Percentiles rank a stretch among this genome's conserved stretches.
Conservation (phyloP, 1,140 invertebrate species). For the Cyclina sinensis region DNA sequence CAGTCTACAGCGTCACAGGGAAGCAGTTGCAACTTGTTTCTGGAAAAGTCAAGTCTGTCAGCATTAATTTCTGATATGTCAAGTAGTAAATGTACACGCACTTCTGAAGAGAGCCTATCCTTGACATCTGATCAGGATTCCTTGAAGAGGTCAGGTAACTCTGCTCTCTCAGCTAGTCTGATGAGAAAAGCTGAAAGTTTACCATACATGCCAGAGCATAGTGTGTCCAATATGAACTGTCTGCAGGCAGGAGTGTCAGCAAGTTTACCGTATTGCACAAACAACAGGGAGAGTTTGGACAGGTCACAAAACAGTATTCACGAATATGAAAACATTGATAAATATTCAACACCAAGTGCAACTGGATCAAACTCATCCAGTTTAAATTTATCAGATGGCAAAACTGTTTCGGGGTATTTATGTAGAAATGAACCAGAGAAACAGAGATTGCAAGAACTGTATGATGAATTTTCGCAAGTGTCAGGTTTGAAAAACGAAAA, state of each 20-base stretch:
- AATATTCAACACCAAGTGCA: slow-evolving; percentile 31
- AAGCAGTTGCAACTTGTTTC: neutral
- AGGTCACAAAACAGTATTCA: slow-evolving; percentile 41
- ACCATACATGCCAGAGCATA: slow-evolving; percentile 39
- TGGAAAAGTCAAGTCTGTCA: slow-evolving; percentile 64
- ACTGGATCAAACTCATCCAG: slow-evolving; percentile 15
- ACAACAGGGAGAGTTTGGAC: neutral
- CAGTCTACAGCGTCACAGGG: neutral
- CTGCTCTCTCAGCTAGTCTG: neutral
- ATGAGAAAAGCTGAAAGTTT: slow-evolving; percentile 47
- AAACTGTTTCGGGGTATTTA: slow-evolving; percentile 27
- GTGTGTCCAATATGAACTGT: neutral
- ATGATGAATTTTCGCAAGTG: slow-evolving; percentile 44
- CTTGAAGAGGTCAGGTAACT: neutral
- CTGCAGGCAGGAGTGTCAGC: neutral
- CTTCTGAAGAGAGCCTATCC: slow-evolving; percentile 13
- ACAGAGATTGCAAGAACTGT: slow-evolving; percentile 48
- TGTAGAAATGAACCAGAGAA: slow-evolving; percentile 38
- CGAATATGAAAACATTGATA: slow-evolving; percentile 48
- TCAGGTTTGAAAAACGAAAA: neutral
- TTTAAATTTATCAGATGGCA: neutral
- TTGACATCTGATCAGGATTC: slow-evolving; percentile 14
- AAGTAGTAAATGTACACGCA: slow-evolving; percentile 2
- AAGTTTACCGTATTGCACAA: neutral
- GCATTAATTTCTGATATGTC: slow-evolving; percentile 53